phyloP scores from a whole-genome alignment of 2,113 vertebrate genomes.

The Brienomyrus longianalis region DNA sequence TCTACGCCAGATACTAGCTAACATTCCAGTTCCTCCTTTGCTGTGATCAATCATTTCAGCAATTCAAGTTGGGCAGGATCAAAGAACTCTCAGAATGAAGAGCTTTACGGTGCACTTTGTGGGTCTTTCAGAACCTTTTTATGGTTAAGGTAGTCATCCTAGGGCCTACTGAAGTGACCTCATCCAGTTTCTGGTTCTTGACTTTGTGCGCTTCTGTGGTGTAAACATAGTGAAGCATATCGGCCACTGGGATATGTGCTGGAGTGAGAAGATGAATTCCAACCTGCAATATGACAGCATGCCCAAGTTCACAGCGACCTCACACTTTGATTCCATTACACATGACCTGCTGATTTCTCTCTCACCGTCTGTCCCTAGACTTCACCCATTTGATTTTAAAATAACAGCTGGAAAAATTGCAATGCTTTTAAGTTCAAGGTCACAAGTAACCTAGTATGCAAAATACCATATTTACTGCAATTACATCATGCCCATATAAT shows the following conservation, averaged over 20 bases:
- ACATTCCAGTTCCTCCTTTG: neutral
- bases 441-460: slow-evolving; percentile 25
- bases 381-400: slow-evolving; percentile 27
- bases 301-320: slow-evolving; percentile 4
- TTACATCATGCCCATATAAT: slow-evolving; percentile 37
- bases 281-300: slow-evolving; percentile 38
- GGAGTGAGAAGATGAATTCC: slow-evolving; percentile 34
- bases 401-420: slow-evolving; percentile 30
- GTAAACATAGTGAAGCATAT: neutral
- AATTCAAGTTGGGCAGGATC: neutral
- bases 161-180: neutral
- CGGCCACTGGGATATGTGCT: neutral
- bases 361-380: neutral
- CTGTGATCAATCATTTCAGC: neutral
- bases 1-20: neutral
- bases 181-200: neutral
- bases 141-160: neutral
- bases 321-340: neutral
- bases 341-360: neutral
- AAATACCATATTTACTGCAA: slow-evolving; percentile 29
- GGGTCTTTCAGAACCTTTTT: neutral
- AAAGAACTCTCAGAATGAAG: neutral
- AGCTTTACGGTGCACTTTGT: neutral
- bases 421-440: slow-evolving; percentile 22
- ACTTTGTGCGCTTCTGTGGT: neutral